Conservation (phyloP, 2,797 vertebrate species). For the Siniperca scherzeri region DNA sequence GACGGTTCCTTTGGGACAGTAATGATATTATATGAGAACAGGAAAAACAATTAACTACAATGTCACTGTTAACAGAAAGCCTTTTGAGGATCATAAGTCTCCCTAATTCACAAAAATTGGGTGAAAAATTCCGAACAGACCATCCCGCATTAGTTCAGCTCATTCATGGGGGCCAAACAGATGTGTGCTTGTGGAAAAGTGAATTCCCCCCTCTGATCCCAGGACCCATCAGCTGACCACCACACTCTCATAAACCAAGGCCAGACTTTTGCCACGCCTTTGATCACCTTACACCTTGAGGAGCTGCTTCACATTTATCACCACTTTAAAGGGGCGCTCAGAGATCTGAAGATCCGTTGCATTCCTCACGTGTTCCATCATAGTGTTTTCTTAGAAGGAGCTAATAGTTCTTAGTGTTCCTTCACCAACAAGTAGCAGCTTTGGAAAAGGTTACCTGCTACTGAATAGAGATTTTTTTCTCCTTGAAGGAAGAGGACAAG, state of each 20-base stretch:
- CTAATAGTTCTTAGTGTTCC: not conserved
- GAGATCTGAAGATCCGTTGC: constrained; percentile 46
- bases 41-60: constrained; percentile 10
- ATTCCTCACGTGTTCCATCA: constrained; percentile 51
- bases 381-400: constrained; percentile 10
- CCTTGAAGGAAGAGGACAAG: not conserved
- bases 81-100: constrained; percentile 15
- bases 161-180: constrained; percentile 50
- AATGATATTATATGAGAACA: not conserved
- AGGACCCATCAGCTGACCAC: constrained; percentile 44
- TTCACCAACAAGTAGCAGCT: constrained; percentile 14
- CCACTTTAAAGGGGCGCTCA: constrained; percentile 46
- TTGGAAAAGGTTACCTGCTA: not conserved
- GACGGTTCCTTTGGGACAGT: not conserved
- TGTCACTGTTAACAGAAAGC: constrained; percentile 17
- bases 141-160: constrained; percentile 68
- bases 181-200: constrained; percentile 55
- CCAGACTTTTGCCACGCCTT: constrained; percentile 71
- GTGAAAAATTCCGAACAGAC: constrained; percentile 35
- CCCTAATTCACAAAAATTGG: constrained; percentile 15
- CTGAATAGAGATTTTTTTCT: not conserved
- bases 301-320: constrained; percentile 73
- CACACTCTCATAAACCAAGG: constrained; percentile 66
- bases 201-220: constrained; percentile 55
- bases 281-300: constrained; percentile 73